A percentile compares a stretch with the other conserved stretches of the same genome.
phyloP scores from a whole-genome alignment of 2,888 invertebrate species.

The Cactoblastis cactorum region DNA sequence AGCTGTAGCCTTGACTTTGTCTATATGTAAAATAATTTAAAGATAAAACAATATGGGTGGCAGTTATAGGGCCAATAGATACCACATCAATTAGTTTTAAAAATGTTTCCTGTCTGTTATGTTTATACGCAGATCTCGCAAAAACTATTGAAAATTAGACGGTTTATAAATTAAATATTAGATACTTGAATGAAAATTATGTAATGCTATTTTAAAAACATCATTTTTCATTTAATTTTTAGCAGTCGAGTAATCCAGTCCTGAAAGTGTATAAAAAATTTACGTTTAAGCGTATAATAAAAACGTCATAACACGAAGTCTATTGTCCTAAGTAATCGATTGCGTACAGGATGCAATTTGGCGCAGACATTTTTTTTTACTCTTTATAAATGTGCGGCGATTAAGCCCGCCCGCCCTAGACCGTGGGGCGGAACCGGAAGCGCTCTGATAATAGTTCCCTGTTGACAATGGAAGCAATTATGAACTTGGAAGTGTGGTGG shows the following conservation, averaged over 20 bases:
- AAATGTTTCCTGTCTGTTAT: no score
- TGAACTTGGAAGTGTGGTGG: conserved; percentile 1
- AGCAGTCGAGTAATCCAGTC: neutral
- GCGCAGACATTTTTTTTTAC: conserved; percentile 31
- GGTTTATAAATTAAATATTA: no score
- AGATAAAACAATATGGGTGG: no score
- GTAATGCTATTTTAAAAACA: no score
- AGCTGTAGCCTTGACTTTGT: no score
- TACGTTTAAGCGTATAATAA: neutral
- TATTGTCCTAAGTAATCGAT: conserved; percentile 45
- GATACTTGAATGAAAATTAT: no score
- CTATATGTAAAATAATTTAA: no score
- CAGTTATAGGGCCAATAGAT: no score
- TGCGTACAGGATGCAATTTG: conserved; percentile 47
- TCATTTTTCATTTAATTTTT: neutral
- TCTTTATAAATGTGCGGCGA: conserved; percentile 41
- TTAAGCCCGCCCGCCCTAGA: conserved; percentile 35
- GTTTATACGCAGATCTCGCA: no score
- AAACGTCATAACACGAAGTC: conserved; percentile 11
- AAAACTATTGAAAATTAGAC: no score
- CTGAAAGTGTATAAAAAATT: neutral
- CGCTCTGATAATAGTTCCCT: conserved; percentile 38
- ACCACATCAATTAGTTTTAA: no score
- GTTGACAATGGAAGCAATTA: conserved; percentile 52
- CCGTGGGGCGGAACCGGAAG: conserved; percentile 31